Percentiles rank a stretch among this genome's conserved stretches.
These are phyloP conservation scores for Hydrozoanthus tunicans DNA, from an alignment of 64 coral and sea anemone genomes.

Conservation along the genomic window DNA sequence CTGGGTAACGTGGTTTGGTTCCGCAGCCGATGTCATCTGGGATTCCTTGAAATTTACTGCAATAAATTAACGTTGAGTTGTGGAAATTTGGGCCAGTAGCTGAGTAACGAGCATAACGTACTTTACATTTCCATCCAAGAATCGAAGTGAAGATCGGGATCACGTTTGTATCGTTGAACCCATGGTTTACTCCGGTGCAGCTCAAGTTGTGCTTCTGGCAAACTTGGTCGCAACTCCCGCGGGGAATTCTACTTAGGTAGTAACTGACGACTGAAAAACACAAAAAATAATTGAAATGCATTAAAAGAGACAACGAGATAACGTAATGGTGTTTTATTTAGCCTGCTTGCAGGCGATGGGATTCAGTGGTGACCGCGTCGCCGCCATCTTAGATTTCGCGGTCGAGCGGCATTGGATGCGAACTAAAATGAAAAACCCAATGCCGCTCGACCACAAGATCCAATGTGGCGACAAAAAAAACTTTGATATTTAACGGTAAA, in stretches of 20 bases:
- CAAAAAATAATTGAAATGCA: no score
- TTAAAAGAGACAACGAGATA: no score
- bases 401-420: no score
- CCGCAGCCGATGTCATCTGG: not conserved
- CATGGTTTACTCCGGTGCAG: constrained; percentile 11
- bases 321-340: no score
- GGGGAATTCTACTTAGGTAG: not conserved
- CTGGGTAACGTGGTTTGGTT: not conserved
- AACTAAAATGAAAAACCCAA: no score
- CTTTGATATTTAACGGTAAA: no score
- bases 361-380: no score
- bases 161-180: not conserved
- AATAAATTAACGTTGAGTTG: not conserved
- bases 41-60: not conserved
- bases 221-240: not conserved
- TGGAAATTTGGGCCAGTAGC: not conserved
- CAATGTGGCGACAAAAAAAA: no score
- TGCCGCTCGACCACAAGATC: no score
- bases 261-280: not conserved
- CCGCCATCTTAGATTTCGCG: no score
- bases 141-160: not conserved
- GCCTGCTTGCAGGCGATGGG: no score
- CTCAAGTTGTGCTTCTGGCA: not conserved
- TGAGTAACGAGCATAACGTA: not conserved
- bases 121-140: not conserved